A percentile compares a stretch with the other conserved stretches of the same genome.
Conservation (phyloP, 1,140 invertebrate species). For the Macrocentrus cingulum region DNA sequence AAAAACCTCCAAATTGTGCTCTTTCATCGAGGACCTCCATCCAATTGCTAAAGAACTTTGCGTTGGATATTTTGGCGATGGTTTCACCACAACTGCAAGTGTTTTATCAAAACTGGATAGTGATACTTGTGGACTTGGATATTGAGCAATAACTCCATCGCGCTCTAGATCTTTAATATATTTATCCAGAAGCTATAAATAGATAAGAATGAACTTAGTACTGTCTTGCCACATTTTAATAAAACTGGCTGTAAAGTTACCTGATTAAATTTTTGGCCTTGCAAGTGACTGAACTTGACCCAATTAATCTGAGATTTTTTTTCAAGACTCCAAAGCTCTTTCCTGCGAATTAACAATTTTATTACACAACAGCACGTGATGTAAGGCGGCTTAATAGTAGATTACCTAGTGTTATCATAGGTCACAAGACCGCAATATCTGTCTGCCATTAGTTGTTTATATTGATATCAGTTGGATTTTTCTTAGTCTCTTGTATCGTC, state of each 20-base stretch:
- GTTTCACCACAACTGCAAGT: conserved; percentile 37
- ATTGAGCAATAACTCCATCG: conserved; percentile 32
- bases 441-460: conserved; percentile 23
- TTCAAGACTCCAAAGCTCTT: conserved; percentile 43
- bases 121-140: conserved; percentile 30
- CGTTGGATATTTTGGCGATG: conserved; percentile 40
- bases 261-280: conserved; percentile 41
- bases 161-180: conserved; percentile 13
- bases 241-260: conserved; percentile 28
- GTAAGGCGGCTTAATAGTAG: neutral
- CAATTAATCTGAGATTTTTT: conserved; percentile 37
- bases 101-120: conserved; percentile 30
- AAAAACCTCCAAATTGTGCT: conserved; percentile 49
- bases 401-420: conserved; percentile 38
- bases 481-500: neutral
- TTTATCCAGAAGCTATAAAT: conserved; percentile 12
- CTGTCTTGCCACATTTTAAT: neutral
- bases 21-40: conserved; percentile 48
- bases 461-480: conserved; percentile 23
- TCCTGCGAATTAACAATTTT: conserved; percentile 36
- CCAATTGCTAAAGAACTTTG: conserved; percentile 52
- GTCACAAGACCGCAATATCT: conserved; percentile 26
- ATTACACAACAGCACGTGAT: neutral
- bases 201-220: conserved; percentile 2
- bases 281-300: conserved; percentile 40